A percentile compares a stretch with the other conserved stretches of the same genome.
Conservation (phyloP, 2,797 vertebrate genomes). For the Melanotaenia nigrans region DNA sequence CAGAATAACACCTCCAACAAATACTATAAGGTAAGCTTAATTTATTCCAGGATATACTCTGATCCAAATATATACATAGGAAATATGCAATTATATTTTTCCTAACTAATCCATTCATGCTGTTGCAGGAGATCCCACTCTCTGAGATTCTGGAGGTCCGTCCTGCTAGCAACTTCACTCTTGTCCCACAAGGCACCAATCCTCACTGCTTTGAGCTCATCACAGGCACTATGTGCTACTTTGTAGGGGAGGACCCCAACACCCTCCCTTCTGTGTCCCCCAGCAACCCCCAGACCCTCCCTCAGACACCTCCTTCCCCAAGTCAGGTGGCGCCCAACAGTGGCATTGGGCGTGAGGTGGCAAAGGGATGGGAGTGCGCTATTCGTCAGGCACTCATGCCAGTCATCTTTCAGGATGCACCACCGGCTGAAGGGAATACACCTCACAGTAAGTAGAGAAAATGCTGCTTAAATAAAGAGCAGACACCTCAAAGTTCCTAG, state of each 20-base stretch:
- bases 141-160: conserved; percentile 90
- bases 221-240: conserved; percentile 89
- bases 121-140: conserved; percentile 88
- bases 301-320: conserved; percentile 73
- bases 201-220: conserved; percentile 93
- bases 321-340: conserved; percentile 81
- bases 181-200: conserved; percentile 83
- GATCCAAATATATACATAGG: neutral
- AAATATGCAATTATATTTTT: neutral
- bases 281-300: conserved; percentile 48
- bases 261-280: conserved; percentile 53
- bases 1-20: conserved; percentile 93
- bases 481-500: neutral
- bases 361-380: conserved; percentile 88
- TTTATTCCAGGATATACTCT: neutral
- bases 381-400: conserved; percentile 94
- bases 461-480: neutral
- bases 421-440: conserved; percentile 76
- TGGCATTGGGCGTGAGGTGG: conserved; percentile 85
- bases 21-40: conserved; percentile 87
- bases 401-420: conserved; percentile 86
- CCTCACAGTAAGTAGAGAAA: conserved; percentile 76
- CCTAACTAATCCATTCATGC: neutral
- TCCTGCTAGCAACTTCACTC: conserved; percentile 83
- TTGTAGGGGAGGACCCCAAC: conserved; percentile 88